Evolutionary conservation across 1,140 invertebrate genomes (phyloP).

Genomic region (Manduca sexta): DNA sequence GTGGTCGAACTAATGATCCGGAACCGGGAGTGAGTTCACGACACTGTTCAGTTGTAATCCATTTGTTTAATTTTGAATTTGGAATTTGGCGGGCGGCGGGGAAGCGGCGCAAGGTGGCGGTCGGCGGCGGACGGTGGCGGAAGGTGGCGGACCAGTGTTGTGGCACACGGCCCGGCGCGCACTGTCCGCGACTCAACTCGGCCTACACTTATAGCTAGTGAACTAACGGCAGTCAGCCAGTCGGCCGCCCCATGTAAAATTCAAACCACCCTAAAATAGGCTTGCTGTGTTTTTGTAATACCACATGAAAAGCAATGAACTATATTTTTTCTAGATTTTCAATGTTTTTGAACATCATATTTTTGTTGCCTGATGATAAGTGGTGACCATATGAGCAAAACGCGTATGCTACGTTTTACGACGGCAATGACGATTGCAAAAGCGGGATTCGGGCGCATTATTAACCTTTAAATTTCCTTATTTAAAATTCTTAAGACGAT

Average conservation of each 20-base stretch:
- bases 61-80: conserved; percentile 35
- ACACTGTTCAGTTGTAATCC: conserved; percentile 45
- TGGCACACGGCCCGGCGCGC: conserved; percentile 55
- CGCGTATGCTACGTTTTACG: too few relatives aligned
- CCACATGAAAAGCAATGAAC: background rate
- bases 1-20: conserved; percentile 16
- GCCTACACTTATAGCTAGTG: conserved; percentile 48
- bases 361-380: too few relatives aligned
- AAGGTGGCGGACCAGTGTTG: conserved; percentile 41
- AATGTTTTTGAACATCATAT: too few relatives aligned
- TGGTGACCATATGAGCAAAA: too few relatives aligned
- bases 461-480: too few relatives aligned
- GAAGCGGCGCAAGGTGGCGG: conserved; percentile 24
- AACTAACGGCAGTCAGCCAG: conserved; percentile 27
- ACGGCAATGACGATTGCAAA: too few relatives aligned
- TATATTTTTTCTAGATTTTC: too few relatives aligned
- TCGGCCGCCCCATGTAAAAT: conserved; percentile 51
- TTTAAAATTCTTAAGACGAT: too few relatives aligned
- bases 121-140: conserved; percentile 32
- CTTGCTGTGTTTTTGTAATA: background rate
- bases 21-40: conserved; percentile 37
- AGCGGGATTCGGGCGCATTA: too few relatives aligned
- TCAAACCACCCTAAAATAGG: conserved; percentile 43
- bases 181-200: conserved; percentile 49
- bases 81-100: conserved; percentile 6